A percentile compares a stretch with the other conserved stretches of the same genome.
Conservation (phyloP, 2,797 vertebrate species). For the Spinibarbus caldwelli region DNA sequence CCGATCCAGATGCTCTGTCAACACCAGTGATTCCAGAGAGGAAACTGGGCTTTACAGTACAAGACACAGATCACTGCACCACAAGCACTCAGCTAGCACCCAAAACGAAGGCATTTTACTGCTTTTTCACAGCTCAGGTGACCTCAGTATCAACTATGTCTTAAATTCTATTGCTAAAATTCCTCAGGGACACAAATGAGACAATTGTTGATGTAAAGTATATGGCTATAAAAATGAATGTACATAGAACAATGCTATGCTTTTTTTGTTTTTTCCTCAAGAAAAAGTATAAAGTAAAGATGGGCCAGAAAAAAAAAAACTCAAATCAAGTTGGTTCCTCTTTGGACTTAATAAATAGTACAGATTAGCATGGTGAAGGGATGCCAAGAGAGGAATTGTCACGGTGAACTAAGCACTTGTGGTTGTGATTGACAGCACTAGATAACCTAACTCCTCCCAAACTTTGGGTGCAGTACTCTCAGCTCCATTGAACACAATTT, state of each 20-base stretch:
- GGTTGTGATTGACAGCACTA: not conserved
- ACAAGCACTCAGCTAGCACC: slow-evolving; percentile 42
- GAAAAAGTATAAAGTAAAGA: no score
- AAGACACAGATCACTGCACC: slow-evolving; percentile 73
- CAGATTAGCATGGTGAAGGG: no score
- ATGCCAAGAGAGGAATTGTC: not conserved
- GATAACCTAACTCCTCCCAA: not conserved
- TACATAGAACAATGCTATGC: no score
- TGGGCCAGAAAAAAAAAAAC: no score
- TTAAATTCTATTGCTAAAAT: no score
- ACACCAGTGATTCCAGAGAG: slow-evolving; percentile 79
- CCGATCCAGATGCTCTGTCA: slow-evolving; percentile 82
- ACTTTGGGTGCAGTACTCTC: not conserved
- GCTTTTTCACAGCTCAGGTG: not conserved
- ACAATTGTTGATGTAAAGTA: no score
- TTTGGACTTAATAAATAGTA: no score
- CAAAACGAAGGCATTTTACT: slow-evolving; percentile 22
- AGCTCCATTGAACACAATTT: not conserved
- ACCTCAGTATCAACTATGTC: no score
- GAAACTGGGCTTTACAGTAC: slow-evolving; percentile 78
- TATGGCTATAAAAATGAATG: no score
- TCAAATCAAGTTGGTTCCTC: no score
- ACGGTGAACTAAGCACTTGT: not conserved
- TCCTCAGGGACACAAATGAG: no score
- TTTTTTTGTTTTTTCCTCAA: no score